Base-by-base conservation (phyloP, 2,113 vertebrate species). In the Oncorhynchus mykiss region DNA sequence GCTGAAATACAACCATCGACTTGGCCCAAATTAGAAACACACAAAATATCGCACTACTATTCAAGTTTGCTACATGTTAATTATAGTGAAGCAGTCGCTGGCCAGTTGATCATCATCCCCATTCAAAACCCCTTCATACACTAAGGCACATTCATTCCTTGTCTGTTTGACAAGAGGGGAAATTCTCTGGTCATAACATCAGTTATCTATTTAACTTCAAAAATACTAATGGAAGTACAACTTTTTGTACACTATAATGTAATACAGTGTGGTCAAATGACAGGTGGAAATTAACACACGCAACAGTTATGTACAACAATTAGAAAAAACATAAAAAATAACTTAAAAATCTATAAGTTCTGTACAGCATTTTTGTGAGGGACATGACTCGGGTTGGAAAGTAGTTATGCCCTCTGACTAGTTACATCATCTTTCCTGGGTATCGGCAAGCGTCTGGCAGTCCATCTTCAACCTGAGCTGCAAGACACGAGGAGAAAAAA, bases 381-480 rank as follows among this genome's bases (percentile, higher is more conserved):
- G 67, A 34, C 18, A 27, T 25, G 2, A 73, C 62, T 74, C 31
- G 25, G 70, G 70, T 78, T 86, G 83, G 81, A 87, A 82, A 89
- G 88, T 70, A 60, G 20, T 60, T 45, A 27, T 75, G 66, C 11
- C 31, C 27, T 68, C 14, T 51, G 49, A 51, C 49, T 14, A 12
- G 49, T 57, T 18, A 16, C 51, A 16, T 71, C 14, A 49, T 57
- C 25, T 57, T 31, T 57, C 45, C 12, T 59, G 45, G 48, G 39
- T 29, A 74, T 67, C 24, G 16, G 24, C 3, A 1, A 18, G 6
- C 14, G 18, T 20, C 6, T 57, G 67, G 73, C 48, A 62, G 18
- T 77, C 64, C 0, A 49, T 49, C 75, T 84, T 92, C 76, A 92
- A 65, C 87, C 86, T 74, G 88, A 92, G 85, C 91, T 92, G 86